Base-by-base conservation (phyloP, 2,797 vertebrate species). In the Megaceryle alcyon region DNA sequence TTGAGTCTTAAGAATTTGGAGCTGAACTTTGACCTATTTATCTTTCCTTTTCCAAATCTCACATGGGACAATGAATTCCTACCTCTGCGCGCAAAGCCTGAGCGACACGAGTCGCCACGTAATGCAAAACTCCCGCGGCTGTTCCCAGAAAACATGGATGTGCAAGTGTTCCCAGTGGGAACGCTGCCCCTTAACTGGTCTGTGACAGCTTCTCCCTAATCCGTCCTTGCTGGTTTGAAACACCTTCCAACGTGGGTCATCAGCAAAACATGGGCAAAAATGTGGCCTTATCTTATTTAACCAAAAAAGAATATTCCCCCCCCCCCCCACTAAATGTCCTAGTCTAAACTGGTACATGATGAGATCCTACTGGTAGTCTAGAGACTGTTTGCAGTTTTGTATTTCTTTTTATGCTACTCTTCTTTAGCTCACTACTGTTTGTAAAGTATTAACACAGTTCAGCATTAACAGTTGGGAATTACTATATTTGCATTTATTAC, bases 291-390 rank as follows among this genome's bases (percentile, higher is more conserved):
- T 15, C 44, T 49, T 44, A 48, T 56, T 78, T 43, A 88, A 91
- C 63, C 14, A 54, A 86, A 86, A 28, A 20, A 33, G 5, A 6
- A 8, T 6, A 1, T 26, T 29, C 46, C 4, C 8, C 7, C 16
- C 1, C n/a, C n/a, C 6, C 7, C 16, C 1, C 3, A 6, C 7
- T 6, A 4, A 4, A 31, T 51, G 44, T 9, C 18, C 29, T 23
- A 26, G 25, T 69, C 6, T 10, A 35, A 76, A 28, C 4, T 0
- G 2, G 22, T 31, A 41, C 5, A 6, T 0, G 0, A 2, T 1
- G 16, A 31, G 14, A 54, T 83, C 61, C 57, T 65, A 29, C 12
- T 31, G 37, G 35, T 44, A 19, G 35, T 23, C 41, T 22, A 14
- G 48, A 71, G 39, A 35, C 26, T 3, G 14, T 18, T 9, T 19